Conservation (phyloP, 2,113 vertebrate species). For the Puntigrus tetrazona region DNA sequence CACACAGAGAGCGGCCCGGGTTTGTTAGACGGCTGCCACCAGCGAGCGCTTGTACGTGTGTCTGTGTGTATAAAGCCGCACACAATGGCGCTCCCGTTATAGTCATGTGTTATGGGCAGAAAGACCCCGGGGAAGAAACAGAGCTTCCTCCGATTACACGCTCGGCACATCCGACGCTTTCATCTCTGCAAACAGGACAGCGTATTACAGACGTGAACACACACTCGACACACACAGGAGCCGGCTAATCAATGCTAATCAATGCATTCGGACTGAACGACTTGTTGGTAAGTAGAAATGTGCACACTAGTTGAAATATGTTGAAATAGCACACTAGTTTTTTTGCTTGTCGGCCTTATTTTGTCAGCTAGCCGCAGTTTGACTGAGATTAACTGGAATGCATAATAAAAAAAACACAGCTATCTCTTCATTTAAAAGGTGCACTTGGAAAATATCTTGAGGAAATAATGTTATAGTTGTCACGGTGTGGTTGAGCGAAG, state of each 20-base stretch:
- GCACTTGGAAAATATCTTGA: no score
- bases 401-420: no score
- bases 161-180: constrained; percentile 52
- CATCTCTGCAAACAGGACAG: constrained; percentile 32
- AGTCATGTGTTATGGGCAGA: constrained; percentile 45
- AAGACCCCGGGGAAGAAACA: constrained; percentile 23
- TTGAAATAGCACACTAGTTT: no score
- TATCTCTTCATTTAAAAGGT: no score
- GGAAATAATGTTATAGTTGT: no score
- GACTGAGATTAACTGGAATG: no score
- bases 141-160: constrained; percentile 43
- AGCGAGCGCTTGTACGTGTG: not conserved
- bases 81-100: constrained; percentile 43
- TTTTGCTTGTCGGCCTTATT: no score
- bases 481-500: no score
- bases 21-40: constrained; percentile 58
- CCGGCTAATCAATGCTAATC: not conserved
- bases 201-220: constrained; percentile 8
- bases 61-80: constrained; percentile 1
- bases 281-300: no score
- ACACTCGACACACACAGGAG: not conserved
- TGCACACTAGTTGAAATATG: no score
- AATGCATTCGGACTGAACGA: not conserved
- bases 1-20: constrained; percentile 31
- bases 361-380: no score